Conservation (phyloP, 92 coral and sea anemone genomes). For the Epizoanthus stellaris region DNA sequence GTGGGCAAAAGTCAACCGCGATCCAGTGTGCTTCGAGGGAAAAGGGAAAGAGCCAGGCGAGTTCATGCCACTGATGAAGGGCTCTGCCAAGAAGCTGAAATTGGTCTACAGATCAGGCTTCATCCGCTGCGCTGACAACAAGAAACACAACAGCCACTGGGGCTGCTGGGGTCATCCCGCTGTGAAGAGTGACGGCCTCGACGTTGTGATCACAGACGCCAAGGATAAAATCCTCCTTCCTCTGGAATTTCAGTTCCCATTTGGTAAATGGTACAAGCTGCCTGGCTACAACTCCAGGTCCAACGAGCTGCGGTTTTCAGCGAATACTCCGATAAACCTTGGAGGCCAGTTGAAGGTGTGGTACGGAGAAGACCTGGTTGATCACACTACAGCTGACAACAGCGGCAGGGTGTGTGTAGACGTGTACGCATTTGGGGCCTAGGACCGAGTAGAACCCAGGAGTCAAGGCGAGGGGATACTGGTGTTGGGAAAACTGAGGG, state of each 20-base stretch:
- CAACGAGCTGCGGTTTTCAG: neutral
- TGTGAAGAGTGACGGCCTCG: neutral
- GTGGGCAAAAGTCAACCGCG: neutral
- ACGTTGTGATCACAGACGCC: too few species aligned
- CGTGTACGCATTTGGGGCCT: neutral
- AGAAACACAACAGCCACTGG: neutral
- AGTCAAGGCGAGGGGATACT: too few species aligned
- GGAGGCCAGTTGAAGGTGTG: neutral
- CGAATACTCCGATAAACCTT: neutral
- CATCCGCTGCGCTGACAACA: slow-evolving; percentile 9
- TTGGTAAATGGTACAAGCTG: slow-evolving; percentile 7
- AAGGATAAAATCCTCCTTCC: too few species aligned
- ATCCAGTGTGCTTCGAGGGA: neutral
- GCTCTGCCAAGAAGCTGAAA: slow-evolving; percentile 1
- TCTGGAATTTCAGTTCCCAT: too few species aligned
- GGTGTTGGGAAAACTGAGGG: too few species aligned
- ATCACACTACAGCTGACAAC: slow-evolving; percentile 4
- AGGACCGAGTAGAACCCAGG: too few species aligned
- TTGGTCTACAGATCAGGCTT: slow-evolving; percentile 5
- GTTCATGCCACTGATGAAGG: neutral
- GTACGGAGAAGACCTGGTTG: slow-evolving; percentile 26
- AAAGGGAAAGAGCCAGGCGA: neutral
- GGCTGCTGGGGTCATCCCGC: neutral
- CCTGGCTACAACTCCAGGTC: slow-evolving; percentile 18
- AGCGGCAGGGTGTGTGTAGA: slow-evolving; percentile 10